Evolutionary conservation across 2,888 invertebrate species (phyloP), one percentile per base, ranked within the genome.

Genomic region (Morpho helenor): DNA sequence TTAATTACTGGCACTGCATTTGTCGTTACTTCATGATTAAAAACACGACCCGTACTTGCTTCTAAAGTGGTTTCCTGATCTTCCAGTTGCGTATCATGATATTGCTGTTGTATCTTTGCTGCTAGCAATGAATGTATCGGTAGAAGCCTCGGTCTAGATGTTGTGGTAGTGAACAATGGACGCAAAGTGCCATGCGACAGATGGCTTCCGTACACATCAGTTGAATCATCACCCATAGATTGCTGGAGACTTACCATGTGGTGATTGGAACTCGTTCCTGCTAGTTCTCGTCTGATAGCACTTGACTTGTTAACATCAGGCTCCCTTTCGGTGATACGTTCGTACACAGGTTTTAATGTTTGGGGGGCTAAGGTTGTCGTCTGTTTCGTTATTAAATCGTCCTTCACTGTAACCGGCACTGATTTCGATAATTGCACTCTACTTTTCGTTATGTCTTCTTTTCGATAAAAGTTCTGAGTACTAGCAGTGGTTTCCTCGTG

Each of bases 201-300:
- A 31, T 94, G 93, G 43, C 93, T 92, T 42, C 94, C 94, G 65
- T 94, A 95, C 1, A 95, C 93, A 68, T 94, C 94, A 2, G 93
- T 91, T 4, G 93, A 91, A 72, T 95, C 95, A 66, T 93, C 93
- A 8, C 92, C 93, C 22, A 90, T 82, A 0, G 92, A 92, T 72
- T 94, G 94, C 66, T 92, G 92, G 8, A 93, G 72, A 45, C 78
- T 91, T 22, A 92, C 74, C 80, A 93, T 87, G 62, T 92, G 93
- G 55, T 93, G 92, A 61, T 91, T 89, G 0, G 84, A 76, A 49
- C 90, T 83, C n/a, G 92, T 93, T 54, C 92, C 92, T 52, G 91
- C 82, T 42, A 95, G 77, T 69, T 95, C 94, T 46, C 94, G 84
- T 57, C 95, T 86, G 31, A 94, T 78, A 0, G 91, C 87, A 69